Percentiles rank a stretch among this genome's conserved stretches.
phyloP scores from a whole-genome alignment of 2,888 invertebrate genomes.

The Meliscaeva auricollis region DNA sequence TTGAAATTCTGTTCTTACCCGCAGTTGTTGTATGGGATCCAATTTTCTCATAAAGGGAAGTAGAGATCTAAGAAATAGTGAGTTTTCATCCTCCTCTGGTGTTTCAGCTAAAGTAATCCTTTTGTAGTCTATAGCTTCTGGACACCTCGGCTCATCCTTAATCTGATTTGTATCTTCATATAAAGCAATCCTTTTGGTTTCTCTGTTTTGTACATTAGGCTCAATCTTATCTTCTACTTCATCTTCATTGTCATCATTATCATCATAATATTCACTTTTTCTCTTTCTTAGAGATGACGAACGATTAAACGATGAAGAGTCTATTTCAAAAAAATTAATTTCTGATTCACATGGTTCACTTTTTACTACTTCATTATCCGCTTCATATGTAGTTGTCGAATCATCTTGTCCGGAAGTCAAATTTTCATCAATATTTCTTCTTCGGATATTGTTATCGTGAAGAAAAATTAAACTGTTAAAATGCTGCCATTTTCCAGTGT shows the following conservation, averaged over 20 bases:
- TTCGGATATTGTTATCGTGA: not conserved
- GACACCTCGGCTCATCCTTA: too few relatives aligned
- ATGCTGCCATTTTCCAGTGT: slow-evolving; percentile 4
- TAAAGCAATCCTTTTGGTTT: too few relatives aligned
- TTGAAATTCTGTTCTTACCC: slow-evolving; percentile 3
- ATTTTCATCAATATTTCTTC: not conserved
- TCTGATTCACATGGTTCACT: too few relatives aligned
- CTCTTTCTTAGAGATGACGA: too few relatives aligned
- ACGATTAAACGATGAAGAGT: too few relatives aligned
- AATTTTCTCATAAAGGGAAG: not conserved
- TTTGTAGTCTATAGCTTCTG: not conserved
- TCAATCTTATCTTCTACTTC: too few relatives aligned
- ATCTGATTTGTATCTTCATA: too few relatives aligned
- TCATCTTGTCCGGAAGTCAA: not conserved
- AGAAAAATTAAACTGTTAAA: slow-evolving; percentile 11
- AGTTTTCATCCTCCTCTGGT: not conserved
- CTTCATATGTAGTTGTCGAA: not conserved
- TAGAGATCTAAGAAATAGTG: not conserved
- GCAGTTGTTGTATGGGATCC: slow-evolving; percentile 9
- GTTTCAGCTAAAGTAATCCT: not conserved
- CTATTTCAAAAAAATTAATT: too few relatives aligned
- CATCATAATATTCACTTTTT: too few relatives aligned
- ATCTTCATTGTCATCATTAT: too few relatives aligned
- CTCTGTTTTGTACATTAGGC: too few relatives aligned
- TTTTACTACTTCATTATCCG: not conserved